A percentile compares a stretch with the other conserved stretches of the same genome.
Evolutionary conservation across 2,888 invertebrate genomes (phyloP).

Genomic region (Gymnocheta viridis): DNA sequence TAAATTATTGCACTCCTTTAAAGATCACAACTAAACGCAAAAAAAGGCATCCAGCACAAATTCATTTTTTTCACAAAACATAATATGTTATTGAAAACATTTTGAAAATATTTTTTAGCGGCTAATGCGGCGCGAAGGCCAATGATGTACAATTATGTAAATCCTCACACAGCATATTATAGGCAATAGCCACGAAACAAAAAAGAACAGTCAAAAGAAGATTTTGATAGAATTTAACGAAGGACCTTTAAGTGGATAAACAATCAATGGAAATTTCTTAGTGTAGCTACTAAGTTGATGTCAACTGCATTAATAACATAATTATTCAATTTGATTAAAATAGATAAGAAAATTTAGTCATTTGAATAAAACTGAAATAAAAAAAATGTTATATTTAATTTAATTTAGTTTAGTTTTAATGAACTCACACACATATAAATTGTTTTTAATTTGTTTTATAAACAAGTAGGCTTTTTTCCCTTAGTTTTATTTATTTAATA

Average conservation of each 20-base stretch:
- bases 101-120: constrained; percentile 29
- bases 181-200: constrained; percentile 47
- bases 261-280: neutral
- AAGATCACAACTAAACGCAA: neutral
- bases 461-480: constrained; percentile 52
- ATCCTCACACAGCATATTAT: constrained; percentile 76
- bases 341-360: constrained; percentile 40
- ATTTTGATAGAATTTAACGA: neutral
- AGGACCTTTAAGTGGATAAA: neutral
- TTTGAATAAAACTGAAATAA: constrained; percentile 27
- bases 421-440: constrained; percentile 13
- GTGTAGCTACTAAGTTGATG: neutral
- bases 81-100: neutral
- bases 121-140: constrained; percentile 71
- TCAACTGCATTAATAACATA: constrained; percentile 10
- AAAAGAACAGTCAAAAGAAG: neutral
- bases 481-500: constrained; percentile 68
- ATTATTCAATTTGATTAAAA: neutral
- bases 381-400: neutral
- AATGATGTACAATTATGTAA: constrained; percentile 78
- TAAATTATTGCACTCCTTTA: neutral
- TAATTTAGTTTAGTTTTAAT: constrained; percentile 20
- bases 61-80: neutral
- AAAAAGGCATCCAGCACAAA: neutral
- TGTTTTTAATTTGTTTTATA: constrained; percentile 37